phyloP scores from a whole-genome alignment of 2,888 invertebrate species.

The Autographa gamma region DNA sequence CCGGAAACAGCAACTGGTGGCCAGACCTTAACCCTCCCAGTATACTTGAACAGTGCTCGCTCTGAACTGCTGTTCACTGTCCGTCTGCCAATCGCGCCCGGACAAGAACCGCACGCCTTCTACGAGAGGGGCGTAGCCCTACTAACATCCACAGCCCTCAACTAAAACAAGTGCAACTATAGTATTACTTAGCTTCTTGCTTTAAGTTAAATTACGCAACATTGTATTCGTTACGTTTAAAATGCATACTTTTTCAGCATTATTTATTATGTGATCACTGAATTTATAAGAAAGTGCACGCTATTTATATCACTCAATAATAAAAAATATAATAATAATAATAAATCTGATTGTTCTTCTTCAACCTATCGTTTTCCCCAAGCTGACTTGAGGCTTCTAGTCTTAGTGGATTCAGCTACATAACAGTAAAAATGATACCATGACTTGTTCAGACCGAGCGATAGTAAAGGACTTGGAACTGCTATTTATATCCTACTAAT shows the following conservation, averaged over 20 bases:
- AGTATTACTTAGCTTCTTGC: background rate
- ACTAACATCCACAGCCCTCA: constrained; percentile 96
- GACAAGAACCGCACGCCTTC: constrained; percentile 98
- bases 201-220: background rate
- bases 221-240: constrained; percentile 6
- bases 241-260: constrained; percentile 8
- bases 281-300: constrained; percentile 29
- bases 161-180: constrained; percentile 68
- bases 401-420: too few species aligned
- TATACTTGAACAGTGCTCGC: constrained; percentile 98
- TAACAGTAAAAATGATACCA: too few species aligned
- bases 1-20: constrained; percentile 80
- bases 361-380: background rate
- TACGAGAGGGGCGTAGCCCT: constrained; percentile 99
- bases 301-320: constrained; percentile 38
- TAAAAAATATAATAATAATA: constrained; percentile 39
- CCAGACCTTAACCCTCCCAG: constrained; percentile 95
- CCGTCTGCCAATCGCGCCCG: constrained; percentile 96
- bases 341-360: constrained; percentile 18
- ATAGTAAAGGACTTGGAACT: too few species aligned
- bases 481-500: too few species aligned
- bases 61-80: constrained; percentile 98
- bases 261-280: background rate
- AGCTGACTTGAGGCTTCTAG: background rate
- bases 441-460: too few species aligned